phyloP scores from a whole-genome alignment of 2,888 invertebrate species.

The Altica lythri region DNA sequence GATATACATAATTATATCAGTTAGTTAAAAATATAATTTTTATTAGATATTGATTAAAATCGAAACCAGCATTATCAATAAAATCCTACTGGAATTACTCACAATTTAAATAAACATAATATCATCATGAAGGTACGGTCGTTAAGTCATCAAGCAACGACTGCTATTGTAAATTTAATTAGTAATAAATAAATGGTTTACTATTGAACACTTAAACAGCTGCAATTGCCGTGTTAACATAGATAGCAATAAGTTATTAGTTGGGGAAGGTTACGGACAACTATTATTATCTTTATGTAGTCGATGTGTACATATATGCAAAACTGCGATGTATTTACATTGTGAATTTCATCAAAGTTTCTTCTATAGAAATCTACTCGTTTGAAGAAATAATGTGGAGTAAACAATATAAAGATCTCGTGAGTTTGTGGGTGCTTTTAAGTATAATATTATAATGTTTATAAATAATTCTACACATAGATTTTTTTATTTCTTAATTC shows the following conservation, averaged over 20 bases:
- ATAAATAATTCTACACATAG: no score
- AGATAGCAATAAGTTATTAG: slow-evolving; percentile 37
- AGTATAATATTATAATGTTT: no score
- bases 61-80: no score
- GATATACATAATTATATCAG: no score
- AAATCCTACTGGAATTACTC: background rate
- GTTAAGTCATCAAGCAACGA: slow-evolving; percentile 15
- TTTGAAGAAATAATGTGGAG: no score
- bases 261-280: slow-evolving; percentile 42
- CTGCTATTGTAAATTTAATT: slow-evolving; percentile 27
- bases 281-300: slow-evolving; percentile 29
- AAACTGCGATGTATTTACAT: slow-evolving; percentile 3
- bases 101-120: slow-evolving; percentile 3
- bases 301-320: slow-evolving; percentile 4
- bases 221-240: slow-evolving; percentile 30
- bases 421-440: no score
- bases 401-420: no score
- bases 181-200: slow-evolving; percentile 35
- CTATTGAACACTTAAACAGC: slow-evolving; percentile 30
- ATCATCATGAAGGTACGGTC: slow-evolving; percentile 9
- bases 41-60: no score
- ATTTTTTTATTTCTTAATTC: no score
- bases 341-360: background rate
- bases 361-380: no score
- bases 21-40: no score